These are phyloP conservation scores for Gymnarchus niloticus DNA, from an alignment of 2,113 vertebrate genomes.

Conservation along the genomic window DNA sequence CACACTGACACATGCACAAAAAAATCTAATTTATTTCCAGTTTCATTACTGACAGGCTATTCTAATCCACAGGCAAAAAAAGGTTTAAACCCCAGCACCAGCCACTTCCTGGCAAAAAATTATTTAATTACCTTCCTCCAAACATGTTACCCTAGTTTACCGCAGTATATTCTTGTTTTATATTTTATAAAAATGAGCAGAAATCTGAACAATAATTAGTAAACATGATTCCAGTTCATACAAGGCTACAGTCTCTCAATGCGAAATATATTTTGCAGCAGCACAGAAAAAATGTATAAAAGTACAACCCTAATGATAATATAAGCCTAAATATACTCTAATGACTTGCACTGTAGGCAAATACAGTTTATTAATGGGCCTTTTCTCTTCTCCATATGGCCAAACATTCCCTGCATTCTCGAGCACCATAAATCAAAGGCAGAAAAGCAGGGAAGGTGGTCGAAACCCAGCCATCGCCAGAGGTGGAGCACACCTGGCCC, in stretches of 20 bases:
- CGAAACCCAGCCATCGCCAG: not conserved
- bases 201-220: not conserved
- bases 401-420: slow-evolving; percentile 24
- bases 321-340: slow-evolving; percentile 6
- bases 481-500: slow-evolving; percentile 3
- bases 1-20: not conserved
- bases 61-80: not conserved
- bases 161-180: not conserved
- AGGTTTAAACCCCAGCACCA: not conserved
- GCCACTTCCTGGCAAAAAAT: not conserved
- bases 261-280: not conserved
- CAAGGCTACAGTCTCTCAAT: not conserved
- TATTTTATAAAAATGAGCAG: not conserved
- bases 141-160: not conserved
- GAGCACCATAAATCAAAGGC: slow-evolving; percentile 26
- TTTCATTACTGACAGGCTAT: not conserved
- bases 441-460: slow-evolving; percentile 1
- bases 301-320: not conserved
- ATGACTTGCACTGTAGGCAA: slow-evolving; percentile 18
- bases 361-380: slow-evolving; percentile 21
- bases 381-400: slow-evolving; percentile 25
- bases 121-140: not conserved
- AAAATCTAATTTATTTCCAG: slow-evolving; percentile 5
- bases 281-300: not conserved
- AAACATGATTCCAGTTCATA: not conserved